Evolutionary conservation across 2,888 invertebrate species (phyloP), one percentile per base, ranked within the genome.

Genomic region (Diadegma fenestrale): DNA sequence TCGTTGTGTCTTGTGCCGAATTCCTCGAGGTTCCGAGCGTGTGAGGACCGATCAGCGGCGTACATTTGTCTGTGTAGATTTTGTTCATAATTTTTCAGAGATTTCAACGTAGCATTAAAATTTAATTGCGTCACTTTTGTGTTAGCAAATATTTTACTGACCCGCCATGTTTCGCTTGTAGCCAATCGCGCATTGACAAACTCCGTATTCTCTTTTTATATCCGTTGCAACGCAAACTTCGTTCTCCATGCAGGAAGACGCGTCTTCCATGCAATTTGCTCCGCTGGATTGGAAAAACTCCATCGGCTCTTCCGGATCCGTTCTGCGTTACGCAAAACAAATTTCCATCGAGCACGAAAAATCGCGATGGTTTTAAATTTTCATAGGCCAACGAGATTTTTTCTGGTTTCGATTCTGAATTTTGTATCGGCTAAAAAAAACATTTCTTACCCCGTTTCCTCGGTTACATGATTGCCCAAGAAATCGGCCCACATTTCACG

Each of bases 141-240:
- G 51, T 54, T 0, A 33, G 3, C 19, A 19, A 14, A 5, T 54
- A n/a, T 19, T n/a, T n/a, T n/a, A 54, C 91, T 82, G 83, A 95
- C 94, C 94, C 71, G 92, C 92, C 76, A 93, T 90, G 89, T 95
- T 95, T 78, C 95, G 94, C 22, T 93, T 92, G 87, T 95, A 97
- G 0, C 96, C 96, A 1, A 95, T 94, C 30, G 95, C 94, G 93
- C 98, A 98, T 90, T 95, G 95, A 90, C 98, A 98, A 48, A 96
- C 94, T 0, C 97, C 97, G 88, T 95, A 95, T 58, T 96, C 94
- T 2, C 95, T 94, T 91, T 96, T 96, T 0, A 94, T 90, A 77
- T 92, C 94, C 10, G 72, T 72, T 1, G 48, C 37, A 3, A 96
- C 94, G 92, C 98, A 98, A 89, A 96, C 95, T 92, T 97, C 96